phyloP scores from a whole-genome alignment of 1,140 invertebrate species.

The Drosophila novamexicana region DNA sequence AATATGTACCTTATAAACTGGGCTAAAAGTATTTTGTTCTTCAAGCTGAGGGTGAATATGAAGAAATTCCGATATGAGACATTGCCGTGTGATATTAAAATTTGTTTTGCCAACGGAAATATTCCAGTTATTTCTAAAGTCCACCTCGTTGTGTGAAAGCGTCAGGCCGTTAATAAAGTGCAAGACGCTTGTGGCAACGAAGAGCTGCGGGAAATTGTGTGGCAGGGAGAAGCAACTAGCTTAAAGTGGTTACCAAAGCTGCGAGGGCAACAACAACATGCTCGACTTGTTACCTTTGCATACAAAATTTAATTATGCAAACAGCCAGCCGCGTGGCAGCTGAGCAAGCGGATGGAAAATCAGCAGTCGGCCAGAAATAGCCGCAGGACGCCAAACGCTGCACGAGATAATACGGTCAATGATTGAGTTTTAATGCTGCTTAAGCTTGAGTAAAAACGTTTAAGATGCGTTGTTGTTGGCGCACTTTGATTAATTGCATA shows the following conservation, averaged over 20 bases:
- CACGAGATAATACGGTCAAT: conserved; percentile 69
- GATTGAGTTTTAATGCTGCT: conserved; percentile 73
- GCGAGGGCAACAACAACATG: conserved; percentile 58
- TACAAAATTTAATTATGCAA: conserved; percentile 75
- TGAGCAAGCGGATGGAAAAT: neutral
- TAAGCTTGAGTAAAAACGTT: conserved; percentile 39
- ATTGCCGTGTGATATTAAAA: too few relatives aligned
- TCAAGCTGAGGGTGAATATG: too few relatives aligned
- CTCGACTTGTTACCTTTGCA: conserved; percentile 74
- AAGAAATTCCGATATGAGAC: too few relatives aligned
- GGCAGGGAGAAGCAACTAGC: neutral
- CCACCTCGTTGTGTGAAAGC: conserved; percentile 1
- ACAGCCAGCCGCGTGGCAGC: conserved; percentile 1
- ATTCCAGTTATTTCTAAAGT: neutral
- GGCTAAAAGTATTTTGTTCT: too few relatives aligned
- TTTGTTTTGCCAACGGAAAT: neutral
- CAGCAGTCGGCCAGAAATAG: neutral
- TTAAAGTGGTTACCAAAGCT: conserved; percentile 30
- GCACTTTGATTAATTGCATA: conserved; percentile 79
- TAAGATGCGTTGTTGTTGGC: conserved; percentile 33
- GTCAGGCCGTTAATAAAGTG: conserved; percentile 21
- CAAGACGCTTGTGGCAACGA: neutral
- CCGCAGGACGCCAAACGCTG: conserved; percentile 1
- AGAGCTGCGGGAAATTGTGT: neutral
- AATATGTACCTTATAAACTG: too few relatives aligned